Base-by-base conservation (phyloP, 2,113 vertebrate genomes). In the Speoplatyrhinus poulsoni region DNA sequence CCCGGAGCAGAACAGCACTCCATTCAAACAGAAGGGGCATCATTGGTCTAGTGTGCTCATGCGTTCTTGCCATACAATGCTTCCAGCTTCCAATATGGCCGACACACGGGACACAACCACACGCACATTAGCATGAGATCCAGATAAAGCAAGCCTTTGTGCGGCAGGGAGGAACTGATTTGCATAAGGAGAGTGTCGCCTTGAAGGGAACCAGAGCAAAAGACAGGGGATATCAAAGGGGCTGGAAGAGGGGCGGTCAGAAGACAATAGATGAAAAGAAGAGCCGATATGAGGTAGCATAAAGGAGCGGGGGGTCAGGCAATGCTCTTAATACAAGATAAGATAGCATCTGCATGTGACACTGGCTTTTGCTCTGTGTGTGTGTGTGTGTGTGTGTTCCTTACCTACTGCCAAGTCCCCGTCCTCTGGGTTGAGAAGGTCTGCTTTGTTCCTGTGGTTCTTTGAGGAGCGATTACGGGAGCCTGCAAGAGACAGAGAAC, bases 371-470 rank as follows among this genome's bases (percentile, higher is more conserved):
- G 62, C 41, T 60, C 33, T 41, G 56, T 61, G 58, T 55, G 49
- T 46, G 50, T 47, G 48, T 16, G 65, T 13, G 17, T 16, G 68
- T 10, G 13, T 4, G 1, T 36, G 48, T 47, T n/a, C 77, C 94
- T 88, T 85, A 96, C 95, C 94, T 53, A 95, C 92, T 53, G 93
- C 87, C 50, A 96, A 92, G 64, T 97, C 96, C 9, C 92, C 95
- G 81, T 96, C 96, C 76, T 97, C 95, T 0, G 95, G 94, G 79
- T 95, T 93, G 33, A 98, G 90, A 72, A 97, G 89, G 56, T 98
- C 96, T 8, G 90, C 85, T 82, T 91, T 91, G 32, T 93, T 95
- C 84, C 96, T 96, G 76, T 93, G 96, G 75, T 96, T 97, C 89
- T 95, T 96, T 12, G 95, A 95, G 81, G 95, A 91, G 90, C 95